Evolutionary conservation across 2,888 invertebrate genomes (phyloP).

Genomic region (Vesta saturnalis): DNA sequence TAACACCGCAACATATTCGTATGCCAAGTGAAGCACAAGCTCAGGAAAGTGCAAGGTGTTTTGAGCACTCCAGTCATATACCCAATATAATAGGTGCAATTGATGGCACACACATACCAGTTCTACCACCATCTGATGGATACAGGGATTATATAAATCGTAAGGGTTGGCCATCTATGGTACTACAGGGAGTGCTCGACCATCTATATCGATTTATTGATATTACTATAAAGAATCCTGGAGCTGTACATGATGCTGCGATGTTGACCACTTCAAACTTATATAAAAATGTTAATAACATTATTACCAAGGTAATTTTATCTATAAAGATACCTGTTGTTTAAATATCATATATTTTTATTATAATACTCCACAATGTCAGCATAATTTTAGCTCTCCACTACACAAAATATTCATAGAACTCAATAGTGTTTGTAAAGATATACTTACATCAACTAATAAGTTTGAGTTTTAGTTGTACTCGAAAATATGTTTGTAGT

Average conservation of each 20-base stretch:
- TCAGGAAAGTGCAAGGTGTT: background rate
- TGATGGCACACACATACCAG: slow-evolving; percentile 41
- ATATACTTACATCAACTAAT: no score
- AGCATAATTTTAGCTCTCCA: no score
- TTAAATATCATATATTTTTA: no score
- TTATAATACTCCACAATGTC: no score
- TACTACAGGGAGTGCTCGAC: slow-evolving; percentile 44
- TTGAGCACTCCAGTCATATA: background rate
- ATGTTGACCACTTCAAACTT: background rate
- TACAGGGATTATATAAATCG: slow-evolving; percentile 42
- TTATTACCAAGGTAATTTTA: background rate
- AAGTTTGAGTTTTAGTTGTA: no score
- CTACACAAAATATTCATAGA: no score
- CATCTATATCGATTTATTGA: slow-evolving; percentile 35
- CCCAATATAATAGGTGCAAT: background rate
- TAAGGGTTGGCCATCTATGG: slow-evolving; percentile 43
- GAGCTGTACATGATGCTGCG: slow-evolving; percentile 25
- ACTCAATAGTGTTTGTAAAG: no score
- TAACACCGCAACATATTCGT: background rate
- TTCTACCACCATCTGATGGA: slow-evolving; percentile 39
- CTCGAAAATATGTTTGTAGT: no score
- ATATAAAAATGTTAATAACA: background rate
- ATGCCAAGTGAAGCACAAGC: background rate
- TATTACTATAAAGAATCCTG: slow-evolving; percentile 32
- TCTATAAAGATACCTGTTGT: no score